A percentile compares a stretch with the other conserved stretches of the same genome.
Evolutionary conservation across 2,888 invertebrate genomes (phyloP).

Genomic region (Hesperia comma): DNA sequence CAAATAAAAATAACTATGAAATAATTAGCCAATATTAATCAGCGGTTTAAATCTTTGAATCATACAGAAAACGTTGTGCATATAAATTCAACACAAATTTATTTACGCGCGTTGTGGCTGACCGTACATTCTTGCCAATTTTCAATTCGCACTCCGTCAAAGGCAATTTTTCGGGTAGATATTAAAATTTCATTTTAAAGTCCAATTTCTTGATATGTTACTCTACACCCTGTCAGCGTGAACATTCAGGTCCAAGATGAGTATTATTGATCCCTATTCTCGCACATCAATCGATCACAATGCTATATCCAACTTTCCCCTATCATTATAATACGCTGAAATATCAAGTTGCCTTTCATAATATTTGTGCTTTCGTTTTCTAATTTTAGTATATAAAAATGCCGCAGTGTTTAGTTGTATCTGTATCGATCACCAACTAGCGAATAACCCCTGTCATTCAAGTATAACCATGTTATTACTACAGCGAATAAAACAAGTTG

Average conservation of each 20-base stretch:
- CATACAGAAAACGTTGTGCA: too few relatives aligned
- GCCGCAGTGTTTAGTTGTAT: neutral
- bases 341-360: conserved; percentile 4
- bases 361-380: conserved; percentile 2
- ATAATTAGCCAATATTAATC: conserved; percentile 45
- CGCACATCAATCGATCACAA: conserved; percentile 19
- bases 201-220: conserved; percentile 71
- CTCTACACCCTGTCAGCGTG: conserved; percentile 72
- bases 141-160: conserved; percentile 6
- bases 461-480: neutral
- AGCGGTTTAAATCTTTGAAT: too few relatives aligned
- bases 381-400: neutral
- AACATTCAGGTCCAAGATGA: conserved; percentile 64
- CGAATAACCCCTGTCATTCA: neutral
- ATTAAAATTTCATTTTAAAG: conserved; percentile 48
- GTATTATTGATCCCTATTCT: conserved; percentile 66
- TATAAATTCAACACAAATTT: too few relatives aligned
- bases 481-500: neutral
- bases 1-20: conserved; percentile 20
- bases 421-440: neutral
- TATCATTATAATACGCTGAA: conserved; percentile 26
- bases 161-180: conserved; percentile 13
- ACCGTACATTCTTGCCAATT: conserved; percentile 3
- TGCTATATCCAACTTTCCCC: conserved; percentile 10
- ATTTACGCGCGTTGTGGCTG: neutral